phyloP scores from a whole-genome alignment of 2,888 invertebrate species.

The Oxytorus armatus region DNA sequence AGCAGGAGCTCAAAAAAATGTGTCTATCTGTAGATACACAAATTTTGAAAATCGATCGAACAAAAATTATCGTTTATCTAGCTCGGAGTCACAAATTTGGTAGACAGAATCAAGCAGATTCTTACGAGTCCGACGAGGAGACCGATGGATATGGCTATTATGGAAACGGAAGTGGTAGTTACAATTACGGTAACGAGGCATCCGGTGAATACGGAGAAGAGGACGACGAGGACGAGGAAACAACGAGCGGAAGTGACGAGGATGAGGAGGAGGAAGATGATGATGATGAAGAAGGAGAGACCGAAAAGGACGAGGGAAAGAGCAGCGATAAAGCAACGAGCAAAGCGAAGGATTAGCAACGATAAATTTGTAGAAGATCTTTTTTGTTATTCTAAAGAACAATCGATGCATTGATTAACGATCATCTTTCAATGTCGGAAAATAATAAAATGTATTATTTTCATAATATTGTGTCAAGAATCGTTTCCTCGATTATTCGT shows the following conservation, averaged over 20 bases:
- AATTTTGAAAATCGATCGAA: no score
- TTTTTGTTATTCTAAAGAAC: constrained; percentile 33
- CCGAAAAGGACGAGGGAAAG: constrained; percentile 69
- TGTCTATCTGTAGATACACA: no score
- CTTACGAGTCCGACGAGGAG: constrained; percentile 88
- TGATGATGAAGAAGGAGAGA: constrained; percentile 72
- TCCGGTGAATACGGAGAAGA: constrained; percentile 78
- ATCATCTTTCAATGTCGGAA: constrained; percentile 49
- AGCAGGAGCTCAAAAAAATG: neutral
- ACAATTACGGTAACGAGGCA: constrained; percentile 68
- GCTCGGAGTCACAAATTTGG: constrained; percentile 96
- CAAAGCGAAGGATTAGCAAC: constrained; percentile 53
- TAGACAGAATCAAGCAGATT: constrained; percentile 89
- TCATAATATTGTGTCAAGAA: constrained; percentile 45
- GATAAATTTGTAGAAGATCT: constrained; percentile 40
- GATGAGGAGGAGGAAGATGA: constrained; percentile 75
- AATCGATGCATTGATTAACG: no score
- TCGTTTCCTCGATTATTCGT: neutral
- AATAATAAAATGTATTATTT: constrained; percentile 66
- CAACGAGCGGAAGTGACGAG: constrained; percentile 75
- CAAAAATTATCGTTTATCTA: constrained; percentile 78
- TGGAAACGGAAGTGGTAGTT: constrained; percentile 73
- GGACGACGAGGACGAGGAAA: constrained; percentile 73
- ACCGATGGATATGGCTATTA: constrained; percentile 86
- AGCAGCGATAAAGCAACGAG: constrained; percentile 54